A percentile compares a stretch with the other conserved stretches of the same genome.
These are phyloP conservation scores for Hydropsyche betteni DNA, from an alignment of 2,888 invertebrate species.

Conservation along the genomic window DNA sequence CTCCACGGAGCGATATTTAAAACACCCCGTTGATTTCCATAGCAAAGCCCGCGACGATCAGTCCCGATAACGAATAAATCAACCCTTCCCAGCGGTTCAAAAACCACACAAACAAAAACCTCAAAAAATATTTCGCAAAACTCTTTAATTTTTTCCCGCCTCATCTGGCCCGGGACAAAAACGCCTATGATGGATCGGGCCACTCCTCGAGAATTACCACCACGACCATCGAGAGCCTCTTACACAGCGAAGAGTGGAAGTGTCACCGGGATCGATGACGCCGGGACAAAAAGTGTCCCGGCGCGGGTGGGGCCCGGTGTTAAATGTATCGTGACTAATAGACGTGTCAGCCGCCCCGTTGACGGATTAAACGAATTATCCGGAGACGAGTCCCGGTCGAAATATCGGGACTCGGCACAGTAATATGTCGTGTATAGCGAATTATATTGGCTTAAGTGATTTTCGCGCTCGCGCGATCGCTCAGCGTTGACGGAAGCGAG, in stretches of 20 bases:
- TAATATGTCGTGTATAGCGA: too few relatives aligned
- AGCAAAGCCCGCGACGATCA: too few relatives aligned
- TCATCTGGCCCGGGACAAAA: background rate
- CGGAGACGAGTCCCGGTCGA: constrained; percentile 2
- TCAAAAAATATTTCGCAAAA: too few relatives aligned
- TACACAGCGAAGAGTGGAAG: background rate
- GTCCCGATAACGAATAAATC: too few relatives aligned
- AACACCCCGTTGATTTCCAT: too few relatives aligned
- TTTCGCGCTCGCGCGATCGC: constrained; percentile 12
- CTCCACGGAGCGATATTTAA: too few relatives aligned
- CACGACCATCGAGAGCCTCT: background rate
- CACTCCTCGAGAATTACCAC: background rate
- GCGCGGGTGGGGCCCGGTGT: constrained; percentile 15
- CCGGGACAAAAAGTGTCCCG: constrained; percentile 17
- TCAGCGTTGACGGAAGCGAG: constrained; percentile 2
- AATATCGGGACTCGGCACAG: background rate
- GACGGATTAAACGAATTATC: constrained; percentile 43
- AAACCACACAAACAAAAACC: too few relatives aligned
- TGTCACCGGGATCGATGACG: constrained; percentile 19
- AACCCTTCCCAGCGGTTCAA: too few relatives aligned
- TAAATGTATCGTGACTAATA: constrained; percentile 46
- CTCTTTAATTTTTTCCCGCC: constrained; percentile 6
- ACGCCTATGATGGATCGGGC: constrained; percentile 9
- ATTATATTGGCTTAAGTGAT: too few relatives aligned
- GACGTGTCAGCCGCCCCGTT: constrained; percentile 33